Percentiles rank a stretch among this genome's conserved stretches.
Evolutionary conservation across 2,797 vertebrate genomes (phyloP).

Genomic region (Lagocephalus sceleratus): DNA sequence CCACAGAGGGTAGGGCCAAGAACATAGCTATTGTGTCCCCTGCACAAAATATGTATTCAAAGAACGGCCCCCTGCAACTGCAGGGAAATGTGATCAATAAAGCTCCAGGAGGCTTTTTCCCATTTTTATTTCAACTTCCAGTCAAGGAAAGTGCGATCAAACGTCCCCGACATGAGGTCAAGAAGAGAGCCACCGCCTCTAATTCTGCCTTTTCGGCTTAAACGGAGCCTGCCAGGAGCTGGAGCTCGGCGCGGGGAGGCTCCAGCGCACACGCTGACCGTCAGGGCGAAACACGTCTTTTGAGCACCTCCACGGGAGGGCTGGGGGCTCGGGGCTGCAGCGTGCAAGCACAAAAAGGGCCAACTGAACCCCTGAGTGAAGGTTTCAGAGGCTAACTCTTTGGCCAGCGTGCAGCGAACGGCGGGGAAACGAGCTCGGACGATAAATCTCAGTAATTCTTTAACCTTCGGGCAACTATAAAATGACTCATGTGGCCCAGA

Average conservation of each 20-base stretch:
- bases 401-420: constrained; percentile 1
- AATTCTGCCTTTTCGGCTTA: neutral
- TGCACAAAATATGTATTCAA: constrained; percentile 36
- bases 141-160: no score
- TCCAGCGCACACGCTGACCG: constrained; percentile 4
- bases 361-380: constrained; percentile 19
- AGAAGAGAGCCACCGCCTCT: neutral
- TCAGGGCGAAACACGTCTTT: constrained; percentile 17
- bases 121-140: no score
- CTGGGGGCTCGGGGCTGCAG: constrained; percentile 38
- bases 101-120: no score
- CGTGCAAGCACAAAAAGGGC: constrained; percentile 19
- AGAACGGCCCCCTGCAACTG: constrained; percentile 1
- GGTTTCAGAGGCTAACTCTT: constrained; percentile 40
- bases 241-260: neutral
- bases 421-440: neutral
- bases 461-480: constrained; percentile 18
- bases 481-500: constrained; percentile 13
- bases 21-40: constrained; percentile 60
- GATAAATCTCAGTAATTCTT: constrained; percentile 9
- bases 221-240: neutral
- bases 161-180: no score
- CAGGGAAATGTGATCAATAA: neutral
- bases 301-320: constrained; percentile 22
- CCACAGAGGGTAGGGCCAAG: constrained; percentile 65